Evolutionary conservation across 2,113 vertebrate genomes (phyloP).

Genomic region (Anhinga anhinga): DNA sequence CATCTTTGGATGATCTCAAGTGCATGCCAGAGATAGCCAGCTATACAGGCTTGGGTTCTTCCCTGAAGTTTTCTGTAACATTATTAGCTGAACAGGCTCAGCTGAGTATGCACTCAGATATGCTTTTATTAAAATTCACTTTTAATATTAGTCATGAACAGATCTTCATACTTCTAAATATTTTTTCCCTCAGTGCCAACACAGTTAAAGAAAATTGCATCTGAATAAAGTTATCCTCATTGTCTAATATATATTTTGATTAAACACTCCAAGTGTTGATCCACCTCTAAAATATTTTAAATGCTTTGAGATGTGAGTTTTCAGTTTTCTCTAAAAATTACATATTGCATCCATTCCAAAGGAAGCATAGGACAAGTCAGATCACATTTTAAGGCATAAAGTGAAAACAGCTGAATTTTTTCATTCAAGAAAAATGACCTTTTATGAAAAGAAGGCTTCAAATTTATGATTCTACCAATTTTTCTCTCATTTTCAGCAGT

Average conservation of each 20-base stretch:
- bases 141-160: not conserved
- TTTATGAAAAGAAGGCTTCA: not conserved
- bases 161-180: not conserved
- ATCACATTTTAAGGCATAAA: not conserved
- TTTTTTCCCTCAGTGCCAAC: not conserved
- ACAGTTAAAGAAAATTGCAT: not conserved
- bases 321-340: not conserved
- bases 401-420: not conserved
- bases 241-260: not conserved
- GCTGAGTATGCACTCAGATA: not conserved
- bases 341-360: not conserved
- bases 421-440: not conserved
- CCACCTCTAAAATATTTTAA: not conserved
- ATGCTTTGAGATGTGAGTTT: not conserved
- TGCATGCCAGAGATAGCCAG: not conserved
- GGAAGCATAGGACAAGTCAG: not conserved
- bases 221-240: not conserved
- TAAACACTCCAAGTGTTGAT: not conserved
- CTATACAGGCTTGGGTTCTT: not conserved
- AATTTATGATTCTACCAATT: fast-evolving
- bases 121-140: not conserved
- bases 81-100: not conserved
- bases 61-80: not conserved
- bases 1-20: not conserved
- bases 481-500: not conserved